Base-by-base conservation (phyloP, 2,113 vertebrate species). In the Dinomys branickii region DNA sequence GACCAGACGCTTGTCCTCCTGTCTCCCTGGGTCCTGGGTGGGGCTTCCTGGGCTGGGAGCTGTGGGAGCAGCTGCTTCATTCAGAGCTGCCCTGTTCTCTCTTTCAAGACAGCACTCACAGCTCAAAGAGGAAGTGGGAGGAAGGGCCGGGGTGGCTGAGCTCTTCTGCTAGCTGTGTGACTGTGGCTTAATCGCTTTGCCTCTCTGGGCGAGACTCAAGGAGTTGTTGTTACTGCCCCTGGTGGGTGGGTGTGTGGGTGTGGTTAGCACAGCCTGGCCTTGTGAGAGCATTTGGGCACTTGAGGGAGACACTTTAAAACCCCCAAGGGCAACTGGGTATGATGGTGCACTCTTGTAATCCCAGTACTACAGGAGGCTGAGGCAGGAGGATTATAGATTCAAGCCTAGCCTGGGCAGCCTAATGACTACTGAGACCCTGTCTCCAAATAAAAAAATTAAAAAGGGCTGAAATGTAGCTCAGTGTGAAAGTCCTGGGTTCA, bases 111-210 rank as follows among this genome's bases (percentile, higher is more conserved):
- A 52, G 52, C 38, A 7, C 0, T 0, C 2, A 3, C 12, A 35
- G 4, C 65, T 26, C 0, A 0, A 4, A 75, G 33, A 41, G 69
- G 82, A 54, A 47, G 50, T 6, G 19, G 61, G 56, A 58, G 59
- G 85, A n/a, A 6, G 54, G 0, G 5, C 14, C 0, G 0, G 9
- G 52, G 1, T 0, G 3, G 30, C 7, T 0, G 24, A 47, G 67
- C 56, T 1, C 35, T 11, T 10, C n/a, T 61, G 1, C 54, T 1
- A 0, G 78, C 77, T 30, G 83, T 33, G 89, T 65, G 92, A 6
- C 58, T 0, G 0, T 0, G 13, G 12, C 86, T 52, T 1, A 1
- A 28, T 44, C 9, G 1, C 52, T 11, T 19, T 24, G 12, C 59
- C 50, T 84, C 54, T n/a, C 54, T 44, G 81, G 80, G 19, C 80